Conservation (phyloP, 1,140 invertebrate genomes). For the Epicauta chinensis region DNA sequence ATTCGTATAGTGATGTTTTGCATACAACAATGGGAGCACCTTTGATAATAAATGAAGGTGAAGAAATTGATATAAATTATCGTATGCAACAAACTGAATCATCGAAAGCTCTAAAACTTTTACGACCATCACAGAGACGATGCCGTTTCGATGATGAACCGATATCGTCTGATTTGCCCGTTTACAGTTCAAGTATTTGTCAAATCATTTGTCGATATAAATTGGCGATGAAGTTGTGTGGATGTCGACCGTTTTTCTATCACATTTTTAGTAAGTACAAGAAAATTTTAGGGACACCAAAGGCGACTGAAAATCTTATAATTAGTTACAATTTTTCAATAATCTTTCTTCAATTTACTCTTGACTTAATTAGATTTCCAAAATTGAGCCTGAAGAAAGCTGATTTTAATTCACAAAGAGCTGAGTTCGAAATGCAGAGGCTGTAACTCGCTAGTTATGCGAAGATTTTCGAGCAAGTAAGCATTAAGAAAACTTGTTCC, state of each 20-base stretch:
- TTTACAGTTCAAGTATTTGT: conserved; percentile 48
- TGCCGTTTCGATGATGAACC: conserved; percentile 50
- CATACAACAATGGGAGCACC: conserved; percentile 39
- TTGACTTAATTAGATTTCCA: too few relatives aligned
- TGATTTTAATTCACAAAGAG: too few relatives aligned
- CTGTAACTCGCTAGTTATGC: too few relatives aligned
- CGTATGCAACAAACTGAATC: conserved; percentile 48
- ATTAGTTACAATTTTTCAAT: too few relatives aligned
- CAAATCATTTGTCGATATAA: conserved; percentile 44
- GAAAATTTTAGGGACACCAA: not conserved
- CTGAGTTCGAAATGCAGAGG: too few relatives aligned
- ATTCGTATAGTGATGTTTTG: conserved; percentile 51
- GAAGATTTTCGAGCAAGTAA: too few relatives aligned
- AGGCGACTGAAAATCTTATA: not conserved
- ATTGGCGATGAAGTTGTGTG: conserved; percentile 44
- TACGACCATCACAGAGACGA: conserved; percentile 43
- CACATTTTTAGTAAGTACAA: conserved; percentile 44
- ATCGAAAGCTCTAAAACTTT: conserved; percentile 39
- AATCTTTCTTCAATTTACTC: too few relatives aligned
- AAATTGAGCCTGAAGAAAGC: too few relatives aligned
- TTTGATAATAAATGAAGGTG: conserved; percentile 39
- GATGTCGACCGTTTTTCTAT: conserved; percentile 50
- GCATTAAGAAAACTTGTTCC: too few relatives aligned
- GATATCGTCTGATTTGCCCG: conserved; percentile 42
- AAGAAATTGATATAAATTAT: conserved; percentile 45